phyloP scores from a whole-genome alignment of 2,797 vertebrate species.

The Scomberomorus guttatus region DNA sequence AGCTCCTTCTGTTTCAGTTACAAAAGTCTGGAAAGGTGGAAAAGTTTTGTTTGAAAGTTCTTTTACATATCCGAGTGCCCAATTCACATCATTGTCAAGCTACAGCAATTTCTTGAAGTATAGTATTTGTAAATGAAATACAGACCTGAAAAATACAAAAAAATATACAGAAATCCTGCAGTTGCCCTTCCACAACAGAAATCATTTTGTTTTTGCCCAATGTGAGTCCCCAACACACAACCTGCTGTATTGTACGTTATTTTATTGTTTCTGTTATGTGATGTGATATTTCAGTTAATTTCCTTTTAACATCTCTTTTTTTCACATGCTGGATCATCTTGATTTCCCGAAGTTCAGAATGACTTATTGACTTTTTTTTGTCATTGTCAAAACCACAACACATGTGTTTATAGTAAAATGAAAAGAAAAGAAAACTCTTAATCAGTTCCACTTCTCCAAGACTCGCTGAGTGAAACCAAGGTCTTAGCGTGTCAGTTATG shows the following conservation, averaged over 20 bases:
- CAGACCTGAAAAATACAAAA: conserved; percentile 1
- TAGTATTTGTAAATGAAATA: conserved; percentile 50
- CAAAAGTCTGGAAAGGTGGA: neutral
- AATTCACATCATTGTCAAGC: conserved; percentile 53
- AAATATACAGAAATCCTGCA: neutral
- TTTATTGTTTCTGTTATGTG: neutral
- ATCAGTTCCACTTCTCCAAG: neutral
- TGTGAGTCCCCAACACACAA: neutral
- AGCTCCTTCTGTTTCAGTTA: conserved; percentile 9
- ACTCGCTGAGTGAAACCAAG: neutral
- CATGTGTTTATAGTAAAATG: conserved; percentile 36
- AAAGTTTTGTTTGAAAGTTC: conserved; percentile 14
- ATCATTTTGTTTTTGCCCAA: conserved; percentile 11
- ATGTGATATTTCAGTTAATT: conserved; percentile 5
- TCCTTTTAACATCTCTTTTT: conserved; percentile 8
- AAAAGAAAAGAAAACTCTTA: conserved; percentile 9
- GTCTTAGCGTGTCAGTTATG: neutral
- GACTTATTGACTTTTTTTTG: neutral
- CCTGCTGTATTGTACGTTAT: conserved; percentile 10
- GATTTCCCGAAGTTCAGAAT: neutral
- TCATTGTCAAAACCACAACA: neutral
- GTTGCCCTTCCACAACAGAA: neutral
- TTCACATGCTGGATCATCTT: conserved; percentile 21
- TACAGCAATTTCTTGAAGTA: conserved; percentile 32
- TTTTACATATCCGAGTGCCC: neutral